Percentiles rank a stretch among this genome's conserved stretches.
These are phyloP conservation scores for Limonius californicus DNA, from an alignment of 1,140 invertebrate genomes.

Conservation along the genomic window DNA sequence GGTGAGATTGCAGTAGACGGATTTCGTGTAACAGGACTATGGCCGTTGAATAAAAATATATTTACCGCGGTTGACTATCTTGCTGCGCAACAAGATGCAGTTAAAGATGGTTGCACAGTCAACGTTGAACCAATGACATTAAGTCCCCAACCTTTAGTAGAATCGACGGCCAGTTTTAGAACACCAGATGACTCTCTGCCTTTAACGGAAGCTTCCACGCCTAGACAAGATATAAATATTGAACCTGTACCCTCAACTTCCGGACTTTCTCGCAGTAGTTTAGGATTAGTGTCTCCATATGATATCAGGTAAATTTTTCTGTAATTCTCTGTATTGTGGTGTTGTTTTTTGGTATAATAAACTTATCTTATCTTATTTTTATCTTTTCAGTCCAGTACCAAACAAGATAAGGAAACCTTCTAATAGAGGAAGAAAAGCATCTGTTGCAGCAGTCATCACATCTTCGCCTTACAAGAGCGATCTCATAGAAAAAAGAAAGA, in stretches of 20 bases:
- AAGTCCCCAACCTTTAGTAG: slow-evolving; percentile 16
- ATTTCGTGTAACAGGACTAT: no score
- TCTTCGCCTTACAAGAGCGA: slow-evolving; percentile 30
- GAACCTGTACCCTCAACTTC: no score
- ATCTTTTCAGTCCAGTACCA: no score
- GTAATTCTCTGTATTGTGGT: no score
- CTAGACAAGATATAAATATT: no score
- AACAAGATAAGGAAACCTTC: not conserved
- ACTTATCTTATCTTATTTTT: no score
- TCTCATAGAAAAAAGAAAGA: slow-evolving; percentile 23
- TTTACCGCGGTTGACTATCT: not conserved
- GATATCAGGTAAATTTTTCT: no score
- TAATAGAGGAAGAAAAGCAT: slow-evolving; percentile 14
- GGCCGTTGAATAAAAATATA: slow-evolving; percentile 1
- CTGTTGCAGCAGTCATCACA: slow-evolving; percentile 16
- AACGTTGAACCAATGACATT: slow-evolving; percentile 3
- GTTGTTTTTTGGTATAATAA: no score
- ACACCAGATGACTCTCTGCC: no score
- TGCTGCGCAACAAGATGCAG: slow-evolving; percentile 19
- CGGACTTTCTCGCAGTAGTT: no score
- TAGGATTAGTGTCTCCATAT: no score
- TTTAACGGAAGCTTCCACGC: no score
- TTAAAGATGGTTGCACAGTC: slow-evolving; percentile 14
- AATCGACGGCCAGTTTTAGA: not conserved
- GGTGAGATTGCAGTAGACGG: not conserved